These are phyloP conservation scores for Harpagoxenus sublaevis DNA, from an alignment of 2,888 invertebrate genomes.

Conservation along the genomic window DNA sequence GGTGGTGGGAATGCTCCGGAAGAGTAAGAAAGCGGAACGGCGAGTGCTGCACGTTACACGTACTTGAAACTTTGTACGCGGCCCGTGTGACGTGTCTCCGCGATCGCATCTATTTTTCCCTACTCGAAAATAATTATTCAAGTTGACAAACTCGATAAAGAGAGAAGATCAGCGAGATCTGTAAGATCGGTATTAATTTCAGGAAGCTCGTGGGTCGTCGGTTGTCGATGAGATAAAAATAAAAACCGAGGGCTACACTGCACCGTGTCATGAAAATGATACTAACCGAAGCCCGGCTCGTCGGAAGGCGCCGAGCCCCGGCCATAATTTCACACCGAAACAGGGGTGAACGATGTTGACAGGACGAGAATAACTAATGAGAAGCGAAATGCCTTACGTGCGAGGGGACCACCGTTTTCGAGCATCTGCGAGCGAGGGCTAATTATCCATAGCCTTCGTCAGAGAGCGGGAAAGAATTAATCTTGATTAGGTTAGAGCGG, in stretches of 20 bases:
- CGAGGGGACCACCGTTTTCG: constrained; percentile 56
- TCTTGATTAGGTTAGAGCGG: constrained; percentile 12
- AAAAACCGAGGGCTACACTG: neutral
- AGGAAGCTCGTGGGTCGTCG: neutral
- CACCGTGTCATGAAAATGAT: constrained; percentile 42
- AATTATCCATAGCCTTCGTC: constrained; percentile 67
- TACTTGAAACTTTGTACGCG: constrained; percentile 76
- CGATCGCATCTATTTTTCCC: constrained; percentile 44
- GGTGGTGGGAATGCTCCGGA: constrained; percentile 81
- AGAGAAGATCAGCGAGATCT: neutral
- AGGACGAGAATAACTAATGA: constrained; percentile 74
- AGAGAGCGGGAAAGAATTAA: constrained; percentile 39
- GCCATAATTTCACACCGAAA: constrained; percentile 70
- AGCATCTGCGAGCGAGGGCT: constrained; percentile 73
- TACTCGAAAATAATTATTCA: neutral
- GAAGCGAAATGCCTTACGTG: constrained; percentile 35
- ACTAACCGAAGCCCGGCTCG: constrained; percentile 27
- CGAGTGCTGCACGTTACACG: constrained; percentile 75
- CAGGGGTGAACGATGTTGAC: constrained; percentile 66
- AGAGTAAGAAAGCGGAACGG: constrained; percentile 86
- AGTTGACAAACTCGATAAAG: neutral
- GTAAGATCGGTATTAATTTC: neutral
- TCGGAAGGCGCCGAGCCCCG: constrained; percentile 59
- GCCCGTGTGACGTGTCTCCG: constrained; percentile 66
- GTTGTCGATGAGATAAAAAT: neutral